Percentiles rank a stretch among this genome's conserved stretches.
phyloP scores from a whole-genome alignment of 2,113 vertebrate genomes.

The Nothoprocta perdicaria region DNA sequence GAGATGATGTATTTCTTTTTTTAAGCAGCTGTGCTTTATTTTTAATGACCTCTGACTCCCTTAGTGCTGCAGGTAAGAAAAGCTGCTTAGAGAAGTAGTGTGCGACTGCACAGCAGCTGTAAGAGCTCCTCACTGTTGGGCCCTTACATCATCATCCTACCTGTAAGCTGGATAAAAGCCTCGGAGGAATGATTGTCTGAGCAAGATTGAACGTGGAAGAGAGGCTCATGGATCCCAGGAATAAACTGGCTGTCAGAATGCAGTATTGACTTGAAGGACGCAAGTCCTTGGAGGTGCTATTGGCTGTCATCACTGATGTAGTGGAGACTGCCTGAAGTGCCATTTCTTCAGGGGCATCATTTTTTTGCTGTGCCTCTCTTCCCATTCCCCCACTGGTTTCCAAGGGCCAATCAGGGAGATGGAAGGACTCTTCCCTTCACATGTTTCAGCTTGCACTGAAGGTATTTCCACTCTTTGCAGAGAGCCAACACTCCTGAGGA shows the following conservation, averaged over 20 bases:
- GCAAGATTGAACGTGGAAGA: slow-evolving; percentile 60
- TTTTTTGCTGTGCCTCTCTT: slow-evolving; percentile 24
- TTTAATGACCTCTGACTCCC: background rate
- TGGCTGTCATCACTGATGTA: slow-evolving; percentile 69
- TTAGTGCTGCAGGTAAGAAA: background rate
- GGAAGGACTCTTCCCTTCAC: background rate
- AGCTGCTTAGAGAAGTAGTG: background rate
- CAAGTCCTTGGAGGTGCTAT: slow-evolving; percentile 63
- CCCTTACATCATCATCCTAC: background rate
- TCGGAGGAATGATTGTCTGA: slow-evolving; percentile 57
- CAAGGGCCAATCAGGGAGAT: background rate
- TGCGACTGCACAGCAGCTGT: slow-evolving; percentile 17
- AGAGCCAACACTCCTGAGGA: background rate
- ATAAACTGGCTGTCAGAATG: slow-evolving; percentile 70
- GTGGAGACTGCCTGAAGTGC: slow-evolving; percentile 53
- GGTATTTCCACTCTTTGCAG: background rate
- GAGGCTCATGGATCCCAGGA: slow-evolving; percentile 59
- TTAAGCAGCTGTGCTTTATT: slow-evolving; percentile 38
- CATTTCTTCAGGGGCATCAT: slow-evolving; percentile 46
- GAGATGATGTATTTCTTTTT: background rate
- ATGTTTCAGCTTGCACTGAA: background rate
- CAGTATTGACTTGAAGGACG: slow-evolving; percentile 51
- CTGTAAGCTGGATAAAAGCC: slow-evolving; percentile 51
- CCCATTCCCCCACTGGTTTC: background rate
- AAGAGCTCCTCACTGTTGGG: background rate